Base-by-base conservation (phyloP, 30 jellyfish, hydroid and myxozoan species). In the Aurelia sp. region DNA sequence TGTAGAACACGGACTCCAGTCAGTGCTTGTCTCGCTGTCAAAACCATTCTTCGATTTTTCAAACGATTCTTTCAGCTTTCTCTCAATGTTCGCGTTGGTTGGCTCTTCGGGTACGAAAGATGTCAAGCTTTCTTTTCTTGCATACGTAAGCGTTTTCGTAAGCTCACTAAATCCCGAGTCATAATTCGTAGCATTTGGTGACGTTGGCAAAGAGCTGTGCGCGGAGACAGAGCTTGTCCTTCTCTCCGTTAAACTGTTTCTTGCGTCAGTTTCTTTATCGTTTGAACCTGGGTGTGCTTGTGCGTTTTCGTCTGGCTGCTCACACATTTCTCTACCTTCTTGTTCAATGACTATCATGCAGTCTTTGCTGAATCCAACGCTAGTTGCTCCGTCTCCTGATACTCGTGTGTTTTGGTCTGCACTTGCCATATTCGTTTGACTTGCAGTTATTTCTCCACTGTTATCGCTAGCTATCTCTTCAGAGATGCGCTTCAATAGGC, bases 1-100 rank as follows among this genome's bases (percentile, higher is more conserved):
- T 12, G 98, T 85, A 5, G 98, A 91, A 35, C 80, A 59, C 15
- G 96, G 98, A 62, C 98, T 91, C 98, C 98, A 84, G 21, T 91
- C 98, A 19, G 97, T 91, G 71, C 98, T 91, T 13, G 91, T 85
- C 41, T 90, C 97, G 76, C 91, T 82, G 47, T 90, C 97, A 17
- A 61, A 67, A 13, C 81, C 97, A 22, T 69, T 71, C 27, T 63
- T 74, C n/a, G 70, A 31, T 44, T 74, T 50, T 38, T 76, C 92
- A 27, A 53, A 63, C 27, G 84, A 68, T 55, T 72, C 82, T 76
- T 82, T 80, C 64, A 71, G 50, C 60, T 67, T 86, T 78, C 81
- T 60, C 27, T 69, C 80, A 76, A 65, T 63, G 48, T 63, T 65
- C 60, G 19, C 55, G 62, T 64, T 57, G 50, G 55, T 64, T 33